Evolutionary conservation across 2,113 vertebrate species (phyloP).

Genomic region (Chunga burmeisteri): DNA sequence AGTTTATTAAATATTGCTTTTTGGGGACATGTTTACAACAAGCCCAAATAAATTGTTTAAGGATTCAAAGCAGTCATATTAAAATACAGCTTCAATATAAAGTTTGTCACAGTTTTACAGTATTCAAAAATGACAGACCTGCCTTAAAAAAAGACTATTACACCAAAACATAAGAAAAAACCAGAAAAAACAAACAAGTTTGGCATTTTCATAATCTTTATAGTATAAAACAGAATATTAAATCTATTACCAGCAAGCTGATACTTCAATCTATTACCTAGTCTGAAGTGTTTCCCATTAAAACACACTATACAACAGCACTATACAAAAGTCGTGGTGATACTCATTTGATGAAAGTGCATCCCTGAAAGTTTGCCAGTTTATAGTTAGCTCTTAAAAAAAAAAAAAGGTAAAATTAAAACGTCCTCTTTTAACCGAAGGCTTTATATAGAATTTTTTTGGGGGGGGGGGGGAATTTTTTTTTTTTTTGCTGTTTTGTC

Average conservation of each 20-base stretch:
- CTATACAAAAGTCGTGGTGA: slow-evolving; percentile 87
- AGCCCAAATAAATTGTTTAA: slow-evolving; percentile 83
- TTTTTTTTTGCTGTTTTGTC: slow-evolving; percentile 65
- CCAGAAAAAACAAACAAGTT: slow-evolving; percentile 81
- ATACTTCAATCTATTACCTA: slow-evolving; percentile 75
- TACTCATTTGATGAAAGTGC: slow-evolving; percentile 89
- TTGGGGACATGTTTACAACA: slow-evolving; percentile 86
- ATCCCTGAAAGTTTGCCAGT: slow-evolving; percentile 86
- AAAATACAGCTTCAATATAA: slow-evolving; percentile 98
- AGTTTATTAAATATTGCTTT: slow-evolving; percentile 97
- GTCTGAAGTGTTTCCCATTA: slow-evolving; percentile 79
- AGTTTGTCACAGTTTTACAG: slow-evolving; percentile 96
- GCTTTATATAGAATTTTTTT: slow-evolving; percentile 42
- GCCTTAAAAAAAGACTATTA: slow-evolving; percentile 86
- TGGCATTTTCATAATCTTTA: slow-evolving; percentile 89
- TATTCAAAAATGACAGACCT: slow-evolving; percentile 89
- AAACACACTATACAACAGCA: slow-evolving; percentile 95
- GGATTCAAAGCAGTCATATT: slow-evolving; percentile 89
- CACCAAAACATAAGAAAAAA: slow-evolving; percentile 85
- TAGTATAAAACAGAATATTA: slow-evolving; percentile 88
- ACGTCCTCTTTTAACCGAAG: slow-evolving; percentile 76
- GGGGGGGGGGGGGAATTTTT: no score
- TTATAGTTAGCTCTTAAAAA: slow-evolving; percentile 79
- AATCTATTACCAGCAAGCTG: slow-evolving; percentile 80
- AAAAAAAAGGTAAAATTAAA: slow-evolving; percentile 49